Percentiles rank a stretch among this genome's conserved stretches.
These are phyloP conservation scores for Trichogramma dendrolimi DNA, from an alignment of 2,888 invertebrate species.

Conservation along the genomic window DNA sequence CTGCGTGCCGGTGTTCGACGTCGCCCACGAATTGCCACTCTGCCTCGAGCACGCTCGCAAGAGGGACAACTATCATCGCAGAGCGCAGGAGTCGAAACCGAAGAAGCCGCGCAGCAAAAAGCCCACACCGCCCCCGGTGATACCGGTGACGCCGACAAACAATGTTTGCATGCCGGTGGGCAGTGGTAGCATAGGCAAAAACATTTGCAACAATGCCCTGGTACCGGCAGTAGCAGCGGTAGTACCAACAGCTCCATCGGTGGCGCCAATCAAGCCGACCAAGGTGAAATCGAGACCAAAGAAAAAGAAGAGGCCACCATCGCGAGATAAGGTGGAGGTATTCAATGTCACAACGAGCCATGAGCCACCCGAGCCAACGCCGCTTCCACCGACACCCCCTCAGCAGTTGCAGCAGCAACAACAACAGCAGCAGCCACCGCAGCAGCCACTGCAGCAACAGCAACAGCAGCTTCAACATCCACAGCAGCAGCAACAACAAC, in stretches of 20 bases:
- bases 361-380: not conserved
- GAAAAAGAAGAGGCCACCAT: slow-evolving; percentile 46
- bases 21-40: slow-evolving; percentile 75
- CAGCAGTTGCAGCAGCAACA: slow-evolving; percentile 8
- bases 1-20: slow-evolving; percentile 73
- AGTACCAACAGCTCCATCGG: not conserved
- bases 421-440: not conserved
- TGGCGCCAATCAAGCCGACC: slow-evolving; percentile 3
- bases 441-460: not conserved
- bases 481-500: slow-evolving; percentile 13
- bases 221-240: not conserved
- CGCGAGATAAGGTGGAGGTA: slow-evolving; percentile 27
- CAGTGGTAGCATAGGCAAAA: slow-evolving; percentile 4
- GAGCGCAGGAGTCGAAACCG: slow-evolving; percentile 72
- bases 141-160: slow-evolving; percentile 48
- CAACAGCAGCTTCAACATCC: not conserved
- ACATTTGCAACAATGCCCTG: not conserved
- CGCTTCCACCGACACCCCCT: slow-evolving; percentile 16
- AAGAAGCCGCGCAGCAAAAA: slow-evolving; percentile 67
- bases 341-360: not conserved
- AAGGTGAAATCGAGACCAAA: slow-evolving; percentile 45
- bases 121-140: slow-evolving; percentile 57
- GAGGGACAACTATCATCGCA: slow-evolving; percentile 76
- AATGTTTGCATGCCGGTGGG: slow-evolving; percentile 42
- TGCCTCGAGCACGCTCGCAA: slow-evolving; percentile 83